Evolutionary conservation across 23 tunicate species (phyloP).

Genomic region (Trididemnum nubilum): DNA sequence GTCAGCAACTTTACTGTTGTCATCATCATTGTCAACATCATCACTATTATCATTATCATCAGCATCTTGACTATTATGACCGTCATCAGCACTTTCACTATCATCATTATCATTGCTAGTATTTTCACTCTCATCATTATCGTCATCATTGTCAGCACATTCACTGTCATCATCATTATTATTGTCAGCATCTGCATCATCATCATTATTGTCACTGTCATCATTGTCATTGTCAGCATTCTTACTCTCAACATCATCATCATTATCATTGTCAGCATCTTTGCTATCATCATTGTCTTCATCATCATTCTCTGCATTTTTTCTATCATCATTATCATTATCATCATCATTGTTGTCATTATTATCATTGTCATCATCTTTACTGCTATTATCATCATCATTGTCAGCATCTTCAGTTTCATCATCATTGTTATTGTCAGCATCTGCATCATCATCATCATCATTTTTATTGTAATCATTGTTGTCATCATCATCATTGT

Average conservation of each 20-base stretch:
- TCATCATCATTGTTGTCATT: neutral
- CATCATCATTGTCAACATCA: neutral
- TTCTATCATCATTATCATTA: neutral
- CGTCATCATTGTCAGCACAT: neutral
- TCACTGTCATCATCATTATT: neutral
- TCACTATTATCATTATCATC: neutral
- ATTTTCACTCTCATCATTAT: neutral
- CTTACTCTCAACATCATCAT: neutral
- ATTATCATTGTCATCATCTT: neutral
- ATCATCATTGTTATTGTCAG: no score
- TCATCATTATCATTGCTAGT: neutral
- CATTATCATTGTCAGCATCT: neutral
- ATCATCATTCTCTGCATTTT: conserved; percentile 10
- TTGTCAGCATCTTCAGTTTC: neutral
- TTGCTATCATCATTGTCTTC: neutral
- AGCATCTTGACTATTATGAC: neutral
- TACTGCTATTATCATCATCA: neutral
- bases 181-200: neutral
- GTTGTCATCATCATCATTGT: no score
- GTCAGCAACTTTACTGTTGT: neutral
- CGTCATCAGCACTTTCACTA: neutral
- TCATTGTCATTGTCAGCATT: neutral
- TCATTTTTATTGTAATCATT: neutral
- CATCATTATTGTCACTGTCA: neutral
- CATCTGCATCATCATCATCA: no score